Base-by-base conservation (phyloP, 2,888 invertebrate species). In the Physocephala rufipes region DNA sequence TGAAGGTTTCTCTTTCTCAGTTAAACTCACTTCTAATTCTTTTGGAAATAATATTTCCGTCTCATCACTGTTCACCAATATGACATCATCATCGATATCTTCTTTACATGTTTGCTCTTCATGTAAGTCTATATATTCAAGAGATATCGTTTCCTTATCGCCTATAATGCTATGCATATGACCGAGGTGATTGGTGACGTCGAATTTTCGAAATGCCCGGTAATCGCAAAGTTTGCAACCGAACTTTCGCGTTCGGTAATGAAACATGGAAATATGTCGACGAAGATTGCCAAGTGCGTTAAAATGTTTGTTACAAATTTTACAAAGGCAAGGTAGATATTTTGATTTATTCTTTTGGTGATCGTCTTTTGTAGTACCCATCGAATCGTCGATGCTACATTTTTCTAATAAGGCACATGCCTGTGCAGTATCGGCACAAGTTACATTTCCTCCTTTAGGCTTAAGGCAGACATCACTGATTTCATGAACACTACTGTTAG, bases 161-260 rank as follows among this genome's bases (percentile, higher is more conserved):
- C 88, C 89, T 3, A 78, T 78, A 45, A 90, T 86, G 77, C 89
- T 89, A 80, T 93, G 92, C 0, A 88, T 87, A 74, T 88, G 87
- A 76, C 89, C 89, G 1, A 91, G 89, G 80, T 93, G 93, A 73
- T 89, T 89, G 1, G 90, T 88, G 59, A 92, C 89, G 75, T 91
- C 90, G 63, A 89, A 89, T 76, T 90, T 91, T 16, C 89, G 86
- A 76, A 90, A 92, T 73, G 91, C 89, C 79, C 90, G 90, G 79
- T 89, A 93, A 66, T 90, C 88, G 83, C 95, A 95, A 21, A 91
- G 84, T 79, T 90, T 91, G 81, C 95, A 95, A 70, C 91, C 91
- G 81, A 91, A 95, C 36, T 93, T 89, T 78, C 90, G 89, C 1
- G 83, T 82, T 4, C 86, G 81, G 72, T 86, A 85, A 62, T 86